Conservation (phyloP, 2,797 vertebrate species). For the Holocentrus rufus region DNA sequence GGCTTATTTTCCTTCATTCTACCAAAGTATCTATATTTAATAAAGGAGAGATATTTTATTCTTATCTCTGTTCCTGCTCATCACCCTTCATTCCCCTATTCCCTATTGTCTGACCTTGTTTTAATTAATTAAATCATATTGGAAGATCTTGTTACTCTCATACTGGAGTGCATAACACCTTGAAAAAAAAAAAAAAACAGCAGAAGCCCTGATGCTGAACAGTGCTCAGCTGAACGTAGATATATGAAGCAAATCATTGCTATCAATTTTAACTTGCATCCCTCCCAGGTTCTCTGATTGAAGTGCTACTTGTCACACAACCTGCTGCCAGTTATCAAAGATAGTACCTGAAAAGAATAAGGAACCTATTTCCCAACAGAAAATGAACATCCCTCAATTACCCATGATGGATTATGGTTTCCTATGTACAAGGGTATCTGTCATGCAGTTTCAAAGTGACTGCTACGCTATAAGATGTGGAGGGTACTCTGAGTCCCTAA, state of each 20-base stretch:
- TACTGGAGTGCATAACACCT: not conserved
- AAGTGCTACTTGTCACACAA: constrained; percentile 40
- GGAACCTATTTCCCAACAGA: constrained; percentile 25
- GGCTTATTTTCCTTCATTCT: too few species aligned
- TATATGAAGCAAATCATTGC: constrained; percentile 24
- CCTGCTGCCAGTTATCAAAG: constrained; percentile 20
- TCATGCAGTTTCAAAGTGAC: constrained; percentile 48
- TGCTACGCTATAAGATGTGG: constrained; percentile 17
- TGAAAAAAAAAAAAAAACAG: not conserved
- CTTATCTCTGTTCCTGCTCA: too few species aligned
- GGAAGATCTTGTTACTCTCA: not conserved
- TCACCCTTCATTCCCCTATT: too few species aligned
- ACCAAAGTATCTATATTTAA: too few species aligned
- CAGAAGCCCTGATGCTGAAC: constrained; percentile 3
- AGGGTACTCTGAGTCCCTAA: constrained; percentile 28
- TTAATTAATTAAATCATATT: not conserved
- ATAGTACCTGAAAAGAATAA: constrained; percentile 31
- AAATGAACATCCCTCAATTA: constrained; percentile 40
- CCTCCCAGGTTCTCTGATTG: constrained; percentile 33
- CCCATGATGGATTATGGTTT: constrained; percentile 54
- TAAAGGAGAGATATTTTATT: too few species aligned
- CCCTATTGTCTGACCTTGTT: too few species aligned
- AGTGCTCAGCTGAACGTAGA: constrained; percentile 5
- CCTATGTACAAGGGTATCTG: constrained; percentile 35
- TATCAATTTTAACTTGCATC: constrained; percentile 23